Percentiles rank a stretch among this genome's conserved stretches.
phyloP scores from a whole-genome alignment of 2,113 vertebrate genomes.

The Callionymus lyra region DNA sequence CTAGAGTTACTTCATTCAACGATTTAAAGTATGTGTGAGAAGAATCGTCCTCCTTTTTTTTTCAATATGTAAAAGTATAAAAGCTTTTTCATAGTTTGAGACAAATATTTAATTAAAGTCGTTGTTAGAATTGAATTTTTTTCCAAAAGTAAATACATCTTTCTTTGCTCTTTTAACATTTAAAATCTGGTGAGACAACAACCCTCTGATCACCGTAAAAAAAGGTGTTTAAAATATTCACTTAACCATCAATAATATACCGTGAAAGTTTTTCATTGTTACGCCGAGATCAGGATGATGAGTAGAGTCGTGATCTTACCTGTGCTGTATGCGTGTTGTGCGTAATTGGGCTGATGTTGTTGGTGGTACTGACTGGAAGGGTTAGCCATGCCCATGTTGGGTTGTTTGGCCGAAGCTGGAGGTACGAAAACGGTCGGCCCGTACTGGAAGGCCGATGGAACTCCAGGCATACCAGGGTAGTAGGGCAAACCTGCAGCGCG shows the following conservation, averaged over 20 bases:
- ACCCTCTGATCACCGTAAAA: not conserved
- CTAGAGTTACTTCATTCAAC: too few species aligned
- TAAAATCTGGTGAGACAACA: too few species aligned
- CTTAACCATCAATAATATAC: not conserved
- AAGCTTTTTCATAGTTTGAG: too few species aligned
- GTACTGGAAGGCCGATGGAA: slow-evolving; percentile 93
- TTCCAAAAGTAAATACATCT: too few species aligned
- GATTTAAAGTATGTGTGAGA: too few species aligned
- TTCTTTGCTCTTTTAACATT: too few species aligned
- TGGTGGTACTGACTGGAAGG: slow-evolving; percentile 81
- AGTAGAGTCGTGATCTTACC: slow-evolving; percentile 57
- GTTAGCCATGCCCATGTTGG: slow-evolving; percentile 73
- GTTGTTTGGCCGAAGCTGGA: slow-evolving; percentile 86
- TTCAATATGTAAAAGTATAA: too few species aligned
- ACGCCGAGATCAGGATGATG: too few species aligned
- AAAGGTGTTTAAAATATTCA: not conserved
- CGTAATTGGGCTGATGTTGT: slow-evolving; percentile 80
- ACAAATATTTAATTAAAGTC: too few species aligned
- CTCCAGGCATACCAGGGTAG: slow-evolving; percentile 78
- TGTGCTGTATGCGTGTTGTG: slow-evolving; percentile 81
- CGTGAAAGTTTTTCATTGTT: not conserved
- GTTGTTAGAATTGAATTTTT: too few species aligned
- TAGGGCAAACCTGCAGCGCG: slow-evolving; percentile 76
- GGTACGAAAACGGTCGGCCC: slow-evolving; percentile 93
- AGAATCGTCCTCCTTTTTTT: too few species aligned